phyloP scores from a whole-genome alignment of 1,140 invertebrate species.

The Akabosia matsudoensis region DNA sequence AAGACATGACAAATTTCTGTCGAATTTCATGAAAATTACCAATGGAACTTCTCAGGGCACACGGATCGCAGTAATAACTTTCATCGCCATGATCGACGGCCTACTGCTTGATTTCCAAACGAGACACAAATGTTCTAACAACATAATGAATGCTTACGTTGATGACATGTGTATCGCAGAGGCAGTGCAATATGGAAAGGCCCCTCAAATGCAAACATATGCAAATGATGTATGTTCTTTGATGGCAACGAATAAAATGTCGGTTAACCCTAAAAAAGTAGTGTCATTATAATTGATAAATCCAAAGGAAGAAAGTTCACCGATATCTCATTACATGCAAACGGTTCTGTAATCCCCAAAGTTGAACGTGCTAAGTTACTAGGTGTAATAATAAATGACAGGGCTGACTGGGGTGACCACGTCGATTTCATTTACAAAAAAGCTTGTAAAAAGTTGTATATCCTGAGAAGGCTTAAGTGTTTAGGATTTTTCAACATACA shows the following conservation, averaged over 20 bases:
- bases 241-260: background rate
- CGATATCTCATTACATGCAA: background rate
- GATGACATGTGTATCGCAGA: constrained; percentile 5
- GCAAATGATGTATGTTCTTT: background rate
- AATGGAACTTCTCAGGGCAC: constrained; percentile 8
- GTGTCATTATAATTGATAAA: constrained; percentile 5
- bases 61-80: background rate
- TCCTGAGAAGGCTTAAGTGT: background rate
- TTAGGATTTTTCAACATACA: background rate
- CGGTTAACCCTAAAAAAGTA: background rate
- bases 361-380: background rate
- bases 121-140: background rate
- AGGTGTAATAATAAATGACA: background rate
- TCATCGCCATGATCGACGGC: background rate
- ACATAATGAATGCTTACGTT: constrained; percentile 8
- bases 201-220: background rate
- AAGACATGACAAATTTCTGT: background rate
- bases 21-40: background rate
- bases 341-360: background rate
- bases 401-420: background rate
- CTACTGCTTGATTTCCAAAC: background rate
- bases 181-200: background rate
- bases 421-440: background rate
- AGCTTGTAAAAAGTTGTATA: background rate
- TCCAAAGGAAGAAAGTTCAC: background rate